phyloP scores from a whole-genome alignment of 64 coral and sea anemone species.

The Anthopleura sola region DNA sequence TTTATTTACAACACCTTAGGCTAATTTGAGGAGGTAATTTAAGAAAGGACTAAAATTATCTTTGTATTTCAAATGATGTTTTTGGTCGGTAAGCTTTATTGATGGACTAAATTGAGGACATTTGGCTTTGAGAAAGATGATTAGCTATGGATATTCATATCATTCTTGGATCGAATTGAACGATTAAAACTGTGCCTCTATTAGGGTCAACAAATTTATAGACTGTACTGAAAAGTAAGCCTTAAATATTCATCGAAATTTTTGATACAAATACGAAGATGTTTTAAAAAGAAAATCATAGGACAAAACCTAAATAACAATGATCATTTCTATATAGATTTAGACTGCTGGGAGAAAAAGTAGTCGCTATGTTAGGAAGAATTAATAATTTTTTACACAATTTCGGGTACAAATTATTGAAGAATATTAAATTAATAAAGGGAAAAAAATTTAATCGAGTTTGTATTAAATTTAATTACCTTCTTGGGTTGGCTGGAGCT shows the following conservation, averaged over 20 bases:
- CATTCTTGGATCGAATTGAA: background rate
- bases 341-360: too few species aligned
- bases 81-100: background rate
- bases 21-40: background rate
- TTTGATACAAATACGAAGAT: background rate
- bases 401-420: background rate
- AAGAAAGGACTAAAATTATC: background rate
- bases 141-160: background rate
- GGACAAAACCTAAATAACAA: too few species aligned
- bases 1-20: background rate
- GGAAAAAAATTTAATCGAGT: background rate
- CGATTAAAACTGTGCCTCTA: background rate
- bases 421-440: background rate
- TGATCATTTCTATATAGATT: too few species aligned
- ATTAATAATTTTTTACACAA: too few species aligned
- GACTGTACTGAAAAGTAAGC: background rate
- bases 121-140: background rate
- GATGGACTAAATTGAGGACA: background rate
- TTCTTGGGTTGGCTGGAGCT: constrained; percentile 26
- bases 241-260: background rate
- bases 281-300: background rate
- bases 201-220: background rate
- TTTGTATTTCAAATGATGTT: background rate
- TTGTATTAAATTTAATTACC: constrained; percentile 11
- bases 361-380: background rate